These are phyloP conservation scores for Esox niger DNA, from an alignment of 2,113 vertebrate genomes.

Conservation along the genomic window DNA sequence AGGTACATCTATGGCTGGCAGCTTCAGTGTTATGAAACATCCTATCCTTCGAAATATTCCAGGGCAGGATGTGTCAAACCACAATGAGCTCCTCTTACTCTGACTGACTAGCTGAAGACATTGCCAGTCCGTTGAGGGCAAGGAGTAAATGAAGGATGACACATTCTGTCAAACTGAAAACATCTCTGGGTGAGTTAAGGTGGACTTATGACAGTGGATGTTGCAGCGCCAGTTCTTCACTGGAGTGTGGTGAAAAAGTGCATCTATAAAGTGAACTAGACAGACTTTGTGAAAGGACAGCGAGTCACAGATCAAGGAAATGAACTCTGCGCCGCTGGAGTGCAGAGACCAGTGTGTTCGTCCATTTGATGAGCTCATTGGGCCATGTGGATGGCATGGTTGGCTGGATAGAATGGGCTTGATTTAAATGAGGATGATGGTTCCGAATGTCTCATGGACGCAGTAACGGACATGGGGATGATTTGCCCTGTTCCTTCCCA, in stretches of 20 bases:
- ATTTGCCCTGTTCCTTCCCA: constrained; percentile 39
- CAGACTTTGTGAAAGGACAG: constrained; percentile 61
- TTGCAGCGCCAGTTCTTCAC: no score
- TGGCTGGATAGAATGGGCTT: constrained; percentile 58
- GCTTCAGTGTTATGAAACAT: constrained; percentile 29
- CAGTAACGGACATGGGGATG: constrained; percentile 47
- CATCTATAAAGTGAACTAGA: constrained; percentile 4
- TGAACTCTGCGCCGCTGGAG: constrained; percentile 44
- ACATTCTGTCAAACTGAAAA: constrained; percentile 10
- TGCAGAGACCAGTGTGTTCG: constrained; percentile 44
- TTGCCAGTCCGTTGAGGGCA: no score
- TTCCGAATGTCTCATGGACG: constrained; percentile 68
- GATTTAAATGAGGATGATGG: constrained; percentile 71
- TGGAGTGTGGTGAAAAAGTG: no score
- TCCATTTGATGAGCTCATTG: constrained; percentile 66
- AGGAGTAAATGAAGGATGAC: constrained; percentile 2
- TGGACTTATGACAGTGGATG: no score
- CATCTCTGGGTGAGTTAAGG: no score
- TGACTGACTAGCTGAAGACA: constrained; percentile 1
- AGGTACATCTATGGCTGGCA: constrained; percentile 43
- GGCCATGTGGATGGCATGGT: constrained; percentile 61
- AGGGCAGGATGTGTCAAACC: neutral
- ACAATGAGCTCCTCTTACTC: neutral
- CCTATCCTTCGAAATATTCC: neutral
- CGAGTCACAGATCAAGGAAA: constrained; percentile 37